Base-by-base conservation (phyloP, 2,797 vertebrate species). In the Iguana delicatissima region DNA sequence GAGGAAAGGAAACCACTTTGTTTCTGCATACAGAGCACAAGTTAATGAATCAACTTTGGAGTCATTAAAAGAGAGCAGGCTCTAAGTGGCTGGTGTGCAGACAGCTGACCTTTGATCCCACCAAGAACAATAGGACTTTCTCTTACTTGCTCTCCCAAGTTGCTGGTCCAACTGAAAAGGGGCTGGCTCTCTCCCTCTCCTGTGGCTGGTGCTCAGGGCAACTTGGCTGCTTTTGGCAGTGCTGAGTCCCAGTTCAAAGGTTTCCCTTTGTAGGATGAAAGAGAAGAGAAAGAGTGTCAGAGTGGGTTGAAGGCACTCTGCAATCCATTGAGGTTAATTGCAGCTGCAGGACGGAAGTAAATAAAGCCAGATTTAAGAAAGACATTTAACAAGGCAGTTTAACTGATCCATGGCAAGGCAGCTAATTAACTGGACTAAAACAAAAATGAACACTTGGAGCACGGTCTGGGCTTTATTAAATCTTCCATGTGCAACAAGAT, bases 41-140 rank as follows among this genome's bases (percentile, higher is more conserved):
- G 90, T 91, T 91, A 91, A 88, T 91, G 79, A 88, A 91, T 91
- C 80, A 91, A 79, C 90, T 59, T 69, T 72, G 81, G 73, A 87
- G 86, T 59, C 73, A 84, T 91, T 84, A 91, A 69, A 87, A 72
- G 16, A 69, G 46, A 88, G 24, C 73, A 69, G 80, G n/a, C 85
- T 79, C 38, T 55, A 84, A 69, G 90, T 72, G 80, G 57, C 73
- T 79, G 5, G 86, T 84, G 62, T 24, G 1, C 85, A 93, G 92
- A 67, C 67, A 88, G 38, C 81, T 89, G 52, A 88, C 86, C 90
- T 89, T 89, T 87, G 83, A 94, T 69, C 57, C 52, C 83, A 50
- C 84, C 46, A 52, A 64, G 92, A 88, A 89, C 74, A 89, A 62
- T 24, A 90, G 46, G n/a, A 84, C 90, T 84, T 81, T 59, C 86